Percentiles rank a stretch among this genome's conserved stretches.
These are phyloP conservation scores for Myotis daubentonii DNA, from an alignment of 2,797 vertebrate species.

Conservation along the genomic window DNA sequence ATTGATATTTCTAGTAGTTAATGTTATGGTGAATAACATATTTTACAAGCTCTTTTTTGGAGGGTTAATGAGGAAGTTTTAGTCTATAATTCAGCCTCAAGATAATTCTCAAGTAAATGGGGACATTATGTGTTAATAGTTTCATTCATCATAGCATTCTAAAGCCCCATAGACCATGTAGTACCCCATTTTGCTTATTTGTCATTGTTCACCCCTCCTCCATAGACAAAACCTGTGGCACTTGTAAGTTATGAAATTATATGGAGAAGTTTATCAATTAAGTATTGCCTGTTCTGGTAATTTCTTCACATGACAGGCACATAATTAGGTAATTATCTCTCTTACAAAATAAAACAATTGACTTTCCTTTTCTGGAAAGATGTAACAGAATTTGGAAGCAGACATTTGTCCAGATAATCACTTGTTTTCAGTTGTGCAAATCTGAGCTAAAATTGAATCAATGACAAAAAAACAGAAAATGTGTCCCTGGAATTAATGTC, in stretches of 20 bases:
- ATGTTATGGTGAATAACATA: background rate
- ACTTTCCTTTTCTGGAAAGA: background rate
- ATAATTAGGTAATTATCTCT: slow-evolving; percentile 38
- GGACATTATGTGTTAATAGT: slow-evolving; percentile 28
- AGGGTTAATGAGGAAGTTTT: slow-evolving; percentile 45
- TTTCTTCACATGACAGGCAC: background rate
- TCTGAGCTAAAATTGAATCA: background rate
- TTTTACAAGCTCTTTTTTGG: slow-evolving; percentile 52
- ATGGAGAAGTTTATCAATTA: background rate
- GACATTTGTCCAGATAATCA: slow-evolving; percentile 7
- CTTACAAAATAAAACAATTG: slow-evolving; percentile 39
- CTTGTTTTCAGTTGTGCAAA: background rate
- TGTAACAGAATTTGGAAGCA: background rate
- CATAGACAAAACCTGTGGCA: background rate
- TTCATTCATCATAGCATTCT: slow-evolving; percentile 32
- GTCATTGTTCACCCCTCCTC: background rate
- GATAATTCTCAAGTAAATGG: slow-evolving; percentile 55
- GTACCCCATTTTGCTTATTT: background rate
- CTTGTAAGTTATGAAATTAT: background rate
- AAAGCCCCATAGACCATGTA: background rate
- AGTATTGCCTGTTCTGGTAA: background rate
- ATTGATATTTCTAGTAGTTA: slow-evolving; percentile 55
- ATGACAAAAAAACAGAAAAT: background rate
- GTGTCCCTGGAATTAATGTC: background rate
- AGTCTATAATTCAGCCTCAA: slow-evolving; percentile 52